Conservation (phyloP, 2,888 invertebrate species). For the Apocheima hispidaria region DNA sequence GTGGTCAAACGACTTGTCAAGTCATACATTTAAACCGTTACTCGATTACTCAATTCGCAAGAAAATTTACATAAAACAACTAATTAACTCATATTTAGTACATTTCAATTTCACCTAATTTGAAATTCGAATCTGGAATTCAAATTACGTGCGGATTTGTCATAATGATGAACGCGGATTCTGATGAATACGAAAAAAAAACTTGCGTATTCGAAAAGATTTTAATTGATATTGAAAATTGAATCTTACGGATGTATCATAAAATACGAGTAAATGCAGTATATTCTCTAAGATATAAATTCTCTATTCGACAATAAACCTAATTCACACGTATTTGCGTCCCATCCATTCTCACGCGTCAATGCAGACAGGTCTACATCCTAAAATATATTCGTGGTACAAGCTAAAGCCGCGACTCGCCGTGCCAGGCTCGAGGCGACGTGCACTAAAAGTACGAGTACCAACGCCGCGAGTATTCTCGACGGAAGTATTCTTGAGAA, state of each 20-base stretch:
- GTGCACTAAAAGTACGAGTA: constrained; percentile 22
- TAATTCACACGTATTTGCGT: background rate
- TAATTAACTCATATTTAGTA: too few species aligned
- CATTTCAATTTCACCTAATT: too few species aligned
- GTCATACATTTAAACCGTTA: too few species aligned
- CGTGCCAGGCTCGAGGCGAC: constrained; percentile 31
- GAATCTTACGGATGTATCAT: background rate
- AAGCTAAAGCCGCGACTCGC: constrained; percentile 37
- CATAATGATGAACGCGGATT: too few species aligned
- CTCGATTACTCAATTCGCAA: too few species aligned
- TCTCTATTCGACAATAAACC: constrained; percentile 3
- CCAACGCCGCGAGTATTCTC: background rate
- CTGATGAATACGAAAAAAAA: too few species aligned
- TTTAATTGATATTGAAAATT: too few species aligned
- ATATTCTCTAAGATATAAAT: background rate
- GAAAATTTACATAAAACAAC: too few species aligned
- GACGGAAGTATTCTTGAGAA: constrained; percentile 17
- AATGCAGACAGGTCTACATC: constrained; percentile 27
- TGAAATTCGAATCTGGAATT: too few species aligned
- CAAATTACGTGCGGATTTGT: too few species aligned
- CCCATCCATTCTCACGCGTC: constrained; percentile 26
- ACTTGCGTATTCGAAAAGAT: too few species aligned
- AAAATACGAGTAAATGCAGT: background rate
- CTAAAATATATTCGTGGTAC: constrained; percentile 29
- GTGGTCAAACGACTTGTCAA: too few species aligned